These are phyloP conservation scores for Spodoptera picta DNA, from an alignment of 2,888 invertebrate species.

Conservation along the genomic window DNA sequence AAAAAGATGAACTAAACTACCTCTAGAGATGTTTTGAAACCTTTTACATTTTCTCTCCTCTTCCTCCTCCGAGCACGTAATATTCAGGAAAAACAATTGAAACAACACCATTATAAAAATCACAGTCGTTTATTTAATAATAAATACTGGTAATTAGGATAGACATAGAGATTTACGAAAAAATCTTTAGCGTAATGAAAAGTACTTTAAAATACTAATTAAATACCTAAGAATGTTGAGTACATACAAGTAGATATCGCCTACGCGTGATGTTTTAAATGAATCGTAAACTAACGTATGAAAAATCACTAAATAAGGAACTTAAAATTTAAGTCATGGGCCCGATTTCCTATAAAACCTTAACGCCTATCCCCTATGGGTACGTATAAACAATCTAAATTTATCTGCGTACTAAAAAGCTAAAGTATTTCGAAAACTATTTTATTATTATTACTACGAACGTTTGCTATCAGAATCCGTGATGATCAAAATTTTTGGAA, in stretches of 20 bases:
- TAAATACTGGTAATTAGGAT: constrained; percentile 87
- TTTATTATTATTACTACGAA: constrained; percentile 65
- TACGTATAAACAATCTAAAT: constrained; percentile 81
- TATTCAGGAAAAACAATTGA: constrained; percentile 35
- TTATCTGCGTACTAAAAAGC: constrained; percentile 81
- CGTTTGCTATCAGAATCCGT: constrained; percentile 60
- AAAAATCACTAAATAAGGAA: constrained; percentile 71
- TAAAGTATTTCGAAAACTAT: constrained; percentile 83
- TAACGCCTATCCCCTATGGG: constrained; percentile 74
- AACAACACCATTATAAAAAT: constrained; percentile 78
- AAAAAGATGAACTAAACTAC: no score
- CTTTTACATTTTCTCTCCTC: no score
- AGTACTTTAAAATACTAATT: constrained; percentile 75
- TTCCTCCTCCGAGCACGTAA: background rate
- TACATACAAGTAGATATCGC: constrained; percentile 70
- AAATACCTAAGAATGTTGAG: constrained; percentile 77
- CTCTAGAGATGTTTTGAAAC: no score
- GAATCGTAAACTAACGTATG: constrained; percentile 55
- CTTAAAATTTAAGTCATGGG: constrained; percentile 87
- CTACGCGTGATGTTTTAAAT: constrained; percentile 60
- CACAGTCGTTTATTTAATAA: constrained; percentile 88
- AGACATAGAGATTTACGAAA: constrained; percentile 86
- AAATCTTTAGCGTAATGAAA: constrained; percentile 82
- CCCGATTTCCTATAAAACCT: constrained; percentile 85
- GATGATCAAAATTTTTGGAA: constrained; percentile 58